A percentile compares a stretch with the other conserved stretches of the same genome.
These are phyloP conservation scores for Conus betulinus DNA, from an alignment of 1,140 invertebrate species.

Conservation along the genomic window DNA sequence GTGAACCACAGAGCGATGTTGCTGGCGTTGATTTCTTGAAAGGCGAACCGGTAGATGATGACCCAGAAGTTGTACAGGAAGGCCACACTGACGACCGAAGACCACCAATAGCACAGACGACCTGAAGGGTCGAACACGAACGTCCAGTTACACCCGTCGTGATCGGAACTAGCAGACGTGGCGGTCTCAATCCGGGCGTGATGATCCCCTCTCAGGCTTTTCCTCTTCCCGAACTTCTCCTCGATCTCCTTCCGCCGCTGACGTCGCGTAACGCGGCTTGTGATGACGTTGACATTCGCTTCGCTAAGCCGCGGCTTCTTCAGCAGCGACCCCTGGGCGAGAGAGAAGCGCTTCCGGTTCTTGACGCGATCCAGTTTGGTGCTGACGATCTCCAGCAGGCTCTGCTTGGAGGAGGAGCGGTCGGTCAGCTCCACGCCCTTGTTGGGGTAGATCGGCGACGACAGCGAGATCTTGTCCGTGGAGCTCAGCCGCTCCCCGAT, in stretches of 20 bases:
- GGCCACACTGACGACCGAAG: slow-evolving; percentile 91
- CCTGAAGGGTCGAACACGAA: slow-evolving; percentile 78
- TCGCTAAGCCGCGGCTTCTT: slow-evolving; percentile 69
- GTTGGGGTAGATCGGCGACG: slow-evolving; percentile 69
- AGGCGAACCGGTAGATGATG: slow-evolving; percentile 98
- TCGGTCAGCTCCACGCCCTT: slow-evolving; percentile 61
- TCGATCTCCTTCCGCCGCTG: slow-evolving; percentile 72
- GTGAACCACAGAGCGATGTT: slow-evolving; percentile 96
- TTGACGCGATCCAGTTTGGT: slow-evolving; percentile 80
- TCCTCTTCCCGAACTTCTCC: slow-evolving; percentile 70
- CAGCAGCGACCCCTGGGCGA: slow-evolving; percentile 68
- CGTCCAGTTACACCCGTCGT: slow-evolving; percentile 83
- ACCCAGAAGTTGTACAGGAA: slow-evolving; percentile 99
- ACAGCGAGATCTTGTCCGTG: slow-evolving; percentile 70
- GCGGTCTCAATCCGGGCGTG: slow-evolving; percentile 64
- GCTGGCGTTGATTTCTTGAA: slow-evolving; percentile 86
- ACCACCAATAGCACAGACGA: slow-evolving; percentile 76
- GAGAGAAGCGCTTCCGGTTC: slow-evolving; percentile 66
- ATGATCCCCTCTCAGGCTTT: slow-evolving; percentile 62
- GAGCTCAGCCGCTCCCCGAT: slow-evolving; percentile 71
- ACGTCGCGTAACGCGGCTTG: slow-evolving; percentile 66
- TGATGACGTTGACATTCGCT: slow-evolving; percentile 57
- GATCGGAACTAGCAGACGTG: slow-evolving; percentile 72
- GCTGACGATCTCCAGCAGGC: slow-evolving; percentile 82
- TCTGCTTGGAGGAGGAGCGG: slow-evolving; percentile 79